Base-by-base conservation (phyloP, 2,888 invertebrate genomes). In the Emesis furor region DNA sequence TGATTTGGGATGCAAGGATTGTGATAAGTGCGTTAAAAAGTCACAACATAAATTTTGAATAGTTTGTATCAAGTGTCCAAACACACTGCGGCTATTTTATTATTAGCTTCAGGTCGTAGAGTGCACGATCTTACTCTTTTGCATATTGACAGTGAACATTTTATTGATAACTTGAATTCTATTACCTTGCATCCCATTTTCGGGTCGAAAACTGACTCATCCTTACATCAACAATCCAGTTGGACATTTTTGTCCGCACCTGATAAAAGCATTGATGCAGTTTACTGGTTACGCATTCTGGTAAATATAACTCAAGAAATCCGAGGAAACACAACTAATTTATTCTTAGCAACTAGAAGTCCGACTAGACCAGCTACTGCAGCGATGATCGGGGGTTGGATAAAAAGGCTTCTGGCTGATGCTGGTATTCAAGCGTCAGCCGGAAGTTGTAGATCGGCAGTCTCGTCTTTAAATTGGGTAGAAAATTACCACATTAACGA, bases 201-300 rank as follows among this genome's bases (percentile, higher is more conserved):
- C 30, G 87, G 86, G 8, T 89, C 86, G 0, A 87, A 89, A 76
- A 87, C 89, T 8, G 86, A 89, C 67, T 77, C 83, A 0, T 32
- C 65, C 3, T 73, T 67, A 4, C 73, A 69, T 51, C 80, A 76
- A 42, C 85, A 86, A 69, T 86, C 84, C 5, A 78, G 76, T 46
- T 87, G 84, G 84, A 86, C 35, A 0, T 71, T 85, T 14, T 17
- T 59, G 30, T 5, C 71, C 6, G 68, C 76, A 7, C 82, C 74
- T 17, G 55, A 55, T 24, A 55, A 55, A 55, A 55, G 55, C 17
- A 17, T 55, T 5, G 17, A 62, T 62, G 62, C 24, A 62, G 30
- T 24, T 30, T 62, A 62, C 8, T 62, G 62, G 17, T 30, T 82
- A n/a, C 59, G 72, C 30, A 62, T 6, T 4, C 62, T 82, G 37